Evolutionary conservation across 2,888 invertebrate species (phyloP).

Genomic region (Chesias legatella): DNA sequence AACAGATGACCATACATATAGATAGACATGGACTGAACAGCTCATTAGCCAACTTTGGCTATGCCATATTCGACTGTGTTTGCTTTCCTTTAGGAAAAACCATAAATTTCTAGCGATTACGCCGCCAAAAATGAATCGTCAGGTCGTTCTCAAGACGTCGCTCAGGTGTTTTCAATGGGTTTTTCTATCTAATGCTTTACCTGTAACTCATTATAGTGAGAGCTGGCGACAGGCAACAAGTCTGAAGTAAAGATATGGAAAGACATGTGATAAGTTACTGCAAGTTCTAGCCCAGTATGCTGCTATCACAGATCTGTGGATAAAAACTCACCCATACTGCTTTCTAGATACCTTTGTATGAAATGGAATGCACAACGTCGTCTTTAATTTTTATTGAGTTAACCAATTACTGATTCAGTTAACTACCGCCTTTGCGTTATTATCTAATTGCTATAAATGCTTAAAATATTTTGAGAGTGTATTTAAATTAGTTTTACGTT

Average conservation of each 20-base stretch:
- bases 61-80: no score
- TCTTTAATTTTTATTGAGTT: slow-evolving; percentile 22
- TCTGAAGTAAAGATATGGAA: slow-evolving; percentile 46
- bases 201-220: slow-evolving; percentile 49
- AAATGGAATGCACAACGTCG: slow-evolving; percentile 30
- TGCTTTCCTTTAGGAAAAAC: no score
- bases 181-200: slow-evolving; percentile 11
- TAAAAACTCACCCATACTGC: slow-evolving; percentile 56
- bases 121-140: no score
- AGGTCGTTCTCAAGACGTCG: slow-evolving; percentile 8
- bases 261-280: slow-evolving; percentile 58
- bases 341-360: slow-evolving; percentile 58
- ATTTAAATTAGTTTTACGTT: no score
- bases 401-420: slow-evolving; percentile 14
- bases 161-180: slow-evolving; percentile 11
- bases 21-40: no score
- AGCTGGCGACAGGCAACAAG: slow-evolving; percentile 43
- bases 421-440: no score
- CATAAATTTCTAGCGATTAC: no score
- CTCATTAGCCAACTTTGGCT: no score
- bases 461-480: no score
- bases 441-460: no score
- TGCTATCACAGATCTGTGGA: slow-evolving; percentile 37
- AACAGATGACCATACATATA: no score
- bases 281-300: slow-evolving; percentile 39